These are phyloP conservation scores for Falco naumanni DNA, from an alignment of 2,797 vertebrate species.

Conservation along the genomic window DNA sequence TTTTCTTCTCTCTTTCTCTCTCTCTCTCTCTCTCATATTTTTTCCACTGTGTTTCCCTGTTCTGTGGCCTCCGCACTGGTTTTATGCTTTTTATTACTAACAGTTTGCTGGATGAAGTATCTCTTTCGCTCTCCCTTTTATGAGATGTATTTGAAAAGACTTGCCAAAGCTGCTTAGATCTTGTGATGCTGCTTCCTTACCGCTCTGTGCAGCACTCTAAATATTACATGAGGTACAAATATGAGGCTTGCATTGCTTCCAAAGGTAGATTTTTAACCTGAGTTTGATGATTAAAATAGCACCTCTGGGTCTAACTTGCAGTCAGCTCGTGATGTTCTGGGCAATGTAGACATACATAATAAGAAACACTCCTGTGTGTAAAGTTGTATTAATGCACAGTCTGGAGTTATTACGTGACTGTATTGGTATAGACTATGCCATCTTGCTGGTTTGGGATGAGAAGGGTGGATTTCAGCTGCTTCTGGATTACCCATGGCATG, in stretches of 20 bases:
- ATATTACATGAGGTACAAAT: neutral
- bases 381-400: neutral
- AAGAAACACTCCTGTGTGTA: neutral
- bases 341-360: accelerated
- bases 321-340: neutral
- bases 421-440: neutral
- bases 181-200: neutral
- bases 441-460: neutral
- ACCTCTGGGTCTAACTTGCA: neutral
- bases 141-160: neutral
- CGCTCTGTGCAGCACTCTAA: neutral
- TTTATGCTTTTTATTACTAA: conserved; percentile 24
- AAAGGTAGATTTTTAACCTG: neutral
- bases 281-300: neutral
- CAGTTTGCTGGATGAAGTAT: neutral
- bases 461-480: neutral
- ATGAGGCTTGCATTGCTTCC: neutral
- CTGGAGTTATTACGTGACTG: neutral
- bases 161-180: neutral
- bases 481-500: neutral
- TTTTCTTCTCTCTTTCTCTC: neutral
- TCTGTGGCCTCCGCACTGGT: neutral
- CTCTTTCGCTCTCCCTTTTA: neutral
- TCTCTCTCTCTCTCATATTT: neutral
- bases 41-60: neutral